phyloP scores from a whole-genome alignment of 2,113 vertebrate species.

The Podarcis raffonei region DNA sequence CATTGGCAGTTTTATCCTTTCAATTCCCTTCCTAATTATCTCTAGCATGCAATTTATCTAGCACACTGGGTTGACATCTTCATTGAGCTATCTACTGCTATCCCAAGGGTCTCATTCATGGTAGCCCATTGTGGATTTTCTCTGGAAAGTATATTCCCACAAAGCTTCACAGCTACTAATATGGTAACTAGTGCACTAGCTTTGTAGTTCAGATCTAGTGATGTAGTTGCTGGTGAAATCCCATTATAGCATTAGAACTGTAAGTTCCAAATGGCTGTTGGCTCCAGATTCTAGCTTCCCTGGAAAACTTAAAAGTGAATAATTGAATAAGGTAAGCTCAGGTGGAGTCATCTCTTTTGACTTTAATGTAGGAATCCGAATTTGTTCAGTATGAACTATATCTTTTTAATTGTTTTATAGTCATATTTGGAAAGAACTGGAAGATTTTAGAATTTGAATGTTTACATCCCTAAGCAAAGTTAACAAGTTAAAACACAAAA shows the following conservation, averaged over 20 bases:
- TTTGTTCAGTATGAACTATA: too few species aligned
- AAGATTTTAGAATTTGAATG: background rate
- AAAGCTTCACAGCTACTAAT: too few species aligned
- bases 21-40: too few species aligned
- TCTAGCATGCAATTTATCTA: too few species aligned
- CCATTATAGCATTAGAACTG: background rate
- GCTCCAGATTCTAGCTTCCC: background rate
- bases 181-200: too few species aligned
- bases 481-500: background rate
- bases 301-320: background rate
- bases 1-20: too few species aligned
- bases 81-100: too few species aligned
- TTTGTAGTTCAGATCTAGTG: too few species aligned
- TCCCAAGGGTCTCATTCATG: too few species aligned
- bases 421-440: background rate
- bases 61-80: too few species aligned
- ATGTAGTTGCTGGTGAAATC: too few species aligned
- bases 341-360: background rate
- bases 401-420: too few species aligned
- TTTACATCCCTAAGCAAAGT: background rate
- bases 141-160: background rate
- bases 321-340: background rate
- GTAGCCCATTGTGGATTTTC: background rate
- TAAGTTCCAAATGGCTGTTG: background rate
- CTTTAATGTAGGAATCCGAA: background rate